phyloP scores from a whole-genome alignment of 2,113 vertebrate species.

The Fregetta grallaria region DNA sequence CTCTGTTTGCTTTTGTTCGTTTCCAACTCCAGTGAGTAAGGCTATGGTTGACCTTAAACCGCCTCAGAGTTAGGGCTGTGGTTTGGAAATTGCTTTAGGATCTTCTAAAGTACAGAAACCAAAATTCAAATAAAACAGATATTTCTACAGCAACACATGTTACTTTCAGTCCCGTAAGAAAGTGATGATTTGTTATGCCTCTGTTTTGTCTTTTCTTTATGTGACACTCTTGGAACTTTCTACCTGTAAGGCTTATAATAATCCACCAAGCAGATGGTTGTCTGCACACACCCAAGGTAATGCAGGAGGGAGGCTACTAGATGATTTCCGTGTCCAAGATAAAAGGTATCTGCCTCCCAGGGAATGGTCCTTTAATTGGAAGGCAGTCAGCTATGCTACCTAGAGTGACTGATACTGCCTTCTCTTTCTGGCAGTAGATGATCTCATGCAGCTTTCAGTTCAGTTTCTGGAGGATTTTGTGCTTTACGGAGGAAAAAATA shows the following conservation, averaged over 20 bases:
- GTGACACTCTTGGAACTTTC: neutral
- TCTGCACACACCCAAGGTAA: neutral
- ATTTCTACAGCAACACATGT: neutral
- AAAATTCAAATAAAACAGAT: neutral
- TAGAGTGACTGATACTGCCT: neutral
- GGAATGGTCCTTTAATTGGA: constrained; percentile 12
- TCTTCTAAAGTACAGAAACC: neutral
- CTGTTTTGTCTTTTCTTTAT: neutral
- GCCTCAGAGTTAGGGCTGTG: neutral
- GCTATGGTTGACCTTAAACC: neutral
- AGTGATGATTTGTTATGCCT: neutral
- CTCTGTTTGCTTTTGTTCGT: neutral
- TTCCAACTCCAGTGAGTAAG: neutral
- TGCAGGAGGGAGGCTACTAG: neutral
- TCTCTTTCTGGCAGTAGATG: neutral
- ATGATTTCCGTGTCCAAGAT: neutral
- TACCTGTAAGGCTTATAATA: neutral
- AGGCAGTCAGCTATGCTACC: constrained; percentile 23
- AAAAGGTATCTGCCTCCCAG: neutral
- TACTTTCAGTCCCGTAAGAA: neutral
- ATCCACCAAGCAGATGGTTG: neutral
- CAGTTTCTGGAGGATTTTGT: neutral
- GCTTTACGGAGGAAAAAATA: neutral
- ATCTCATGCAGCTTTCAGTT: constrained; percentile 3
- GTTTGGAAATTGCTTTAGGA: neutral